Conservation (phyloP, 2,797 vertebrate species). For the Aulostomus chinensis region DNA sequence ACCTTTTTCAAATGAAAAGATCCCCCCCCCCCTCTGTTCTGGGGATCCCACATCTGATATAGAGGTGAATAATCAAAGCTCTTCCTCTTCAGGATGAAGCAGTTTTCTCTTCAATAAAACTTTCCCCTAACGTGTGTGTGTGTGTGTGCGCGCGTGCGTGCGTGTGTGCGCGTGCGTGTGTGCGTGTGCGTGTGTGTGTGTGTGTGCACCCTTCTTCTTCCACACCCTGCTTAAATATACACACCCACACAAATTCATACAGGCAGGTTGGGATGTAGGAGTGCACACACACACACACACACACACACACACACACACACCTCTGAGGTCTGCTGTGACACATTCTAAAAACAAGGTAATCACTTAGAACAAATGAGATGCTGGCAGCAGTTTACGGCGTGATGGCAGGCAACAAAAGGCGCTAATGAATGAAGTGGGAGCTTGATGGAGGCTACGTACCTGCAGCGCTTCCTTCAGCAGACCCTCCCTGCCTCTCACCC, state of each 20-base stretch:
- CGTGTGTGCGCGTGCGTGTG: conserved; percentile 1
- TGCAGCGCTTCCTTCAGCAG: conserved; percentile 65
- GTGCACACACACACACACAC: conserved; percentile 2
- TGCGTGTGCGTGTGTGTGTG: not conserved
- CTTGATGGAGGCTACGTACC: conserved; percentile 74
- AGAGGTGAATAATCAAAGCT: conserved; percentile 52
- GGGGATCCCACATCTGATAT: conserved; percentile 44
- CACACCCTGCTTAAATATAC: conserved; percentile 39
- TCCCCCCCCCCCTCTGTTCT: conserved; percentile 53
- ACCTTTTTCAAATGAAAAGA: too few species aligned
- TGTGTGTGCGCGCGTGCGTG: conserved; percentile 4
- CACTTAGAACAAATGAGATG: conserved; percentile 42
- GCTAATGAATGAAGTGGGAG: conserved; percentile 57
- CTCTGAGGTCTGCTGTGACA: conserved; percentile 42
- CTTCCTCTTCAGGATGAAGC: conserved; percentile 43
- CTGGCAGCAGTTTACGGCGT: conserved; percentile 35
- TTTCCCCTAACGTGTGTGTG: conserved; percentile 48
- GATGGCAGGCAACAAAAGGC: conserved; percentile 53
- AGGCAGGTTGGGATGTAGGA: conserved; percentile 30
- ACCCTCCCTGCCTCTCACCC: conserved; percentile 44
- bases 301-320: not conserved
- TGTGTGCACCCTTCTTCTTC: conserved; percentile 21
- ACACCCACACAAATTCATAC: conserved; percentile 46
- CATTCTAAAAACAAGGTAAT: conserved; percentile 44
- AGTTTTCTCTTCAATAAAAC: conserved; percentile 65